Evolutionary conservation across 2,797 vertebrate genomes (phyloP).

Genomic region (Trachurus trachurus): DNA sequence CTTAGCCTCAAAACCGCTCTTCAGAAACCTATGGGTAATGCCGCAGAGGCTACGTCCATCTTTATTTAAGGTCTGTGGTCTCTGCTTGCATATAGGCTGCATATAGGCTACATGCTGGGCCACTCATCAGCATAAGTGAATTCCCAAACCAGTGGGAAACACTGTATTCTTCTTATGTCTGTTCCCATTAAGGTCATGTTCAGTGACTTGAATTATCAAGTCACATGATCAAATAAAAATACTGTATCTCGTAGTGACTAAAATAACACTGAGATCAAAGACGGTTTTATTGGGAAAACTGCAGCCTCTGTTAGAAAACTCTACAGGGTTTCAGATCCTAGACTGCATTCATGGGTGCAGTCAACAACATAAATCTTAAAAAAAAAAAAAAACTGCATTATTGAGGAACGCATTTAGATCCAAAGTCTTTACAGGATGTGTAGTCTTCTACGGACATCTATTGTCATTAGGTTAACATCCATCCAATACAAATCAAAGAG

Average conservation of each 20-base stretch:
- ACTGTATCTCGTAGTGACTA: background rate
- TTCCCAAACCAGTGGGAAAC: background rate
- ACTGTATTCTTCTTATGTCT: background rate
- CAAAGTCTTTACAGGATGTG: conserved; percentile 41
- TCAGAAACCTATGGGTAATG: too few species aligned
- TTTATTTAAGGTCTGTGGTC: background rate
- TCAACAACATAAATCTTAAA: conserved; percentile 8
- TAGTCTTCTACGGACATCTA: conserved; percentile 47
- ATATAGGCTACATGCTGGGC: too few species aligned
- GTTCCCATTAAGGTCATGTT: background rate
- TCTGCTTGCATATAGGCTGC: background rate
- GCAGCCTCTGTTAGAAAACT: background rate
- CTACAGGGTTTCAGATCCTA: background rate
- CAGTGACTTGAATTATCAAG: background rate
- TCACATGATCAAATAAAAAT: background rate
- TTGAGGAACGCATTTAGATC: conserved; percentile 22
- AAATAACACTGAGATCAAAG: background rate
- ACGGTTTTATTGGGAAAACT: background rate
- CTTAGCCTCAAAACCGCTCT: too few species aligned
- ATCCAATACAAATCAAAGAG: conserved; percentile 73
- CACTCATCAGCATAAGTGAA: background rate
- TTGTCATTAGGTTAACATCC: conserved; percentile 71
- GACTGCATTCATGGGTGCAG: conserved; percentile 15
- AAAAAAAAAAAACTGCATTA: background rate
- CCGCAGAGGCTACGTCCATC: too few species aligned